These are phyloP conservation scores for Uropetala carovei DNA, from an alignment of 2,888 invertebrate genomes.

Conservation along the genomic window DNA sequence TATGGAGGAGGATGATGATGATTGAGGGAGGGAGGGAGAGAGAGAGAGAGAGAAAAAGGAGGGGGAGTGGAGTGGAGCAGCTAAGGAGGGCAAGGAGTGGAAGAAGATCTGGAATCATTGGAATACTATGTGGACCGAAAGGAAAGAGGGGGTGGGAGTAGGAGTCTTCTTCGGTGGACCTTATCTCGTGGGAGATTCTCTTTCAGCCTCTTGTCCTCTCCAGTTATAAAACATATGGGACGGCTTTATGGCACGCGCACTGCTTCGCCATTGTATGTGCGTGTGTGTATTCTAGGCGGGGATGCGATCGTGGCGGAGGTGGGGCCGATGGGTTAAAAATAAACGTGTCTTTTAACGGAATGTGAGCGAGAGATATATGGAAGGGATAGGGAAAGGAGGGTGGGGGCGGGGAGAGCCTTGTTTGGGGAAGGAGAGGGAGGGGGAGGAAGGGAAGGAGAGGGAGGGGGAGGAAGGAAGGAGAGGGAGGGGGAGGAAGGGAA, in stretches of 20 bases:
- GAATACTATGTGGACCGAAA: too few species aligned
- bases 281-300: constrained; percentile 1
- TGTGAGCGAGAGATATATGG: constrained; percentile 45
- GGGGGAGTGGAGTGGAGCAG: too few species aligned
- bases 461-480: not conserved
- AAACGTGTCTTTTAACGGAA: constrained; percentile 16
- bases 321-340: not conserved
- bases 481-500: not conserved
- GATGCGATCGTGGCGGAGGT: constrained; percentile 14
- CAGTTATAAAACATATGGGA: constrained; percentile 52
- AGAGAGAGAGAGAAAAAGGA: not conserved
- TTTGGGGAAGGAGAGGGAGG: not conserved
- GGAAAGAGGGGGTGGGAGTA: not conserved
- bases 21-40: not conserved
- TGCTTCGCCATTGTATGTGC: not conserved
- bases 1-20: not conserved
- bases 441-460: not conserved
- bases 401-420: not conserved
- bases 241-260: constrained; percentile 60
- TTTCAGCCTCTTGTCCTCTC: constrained; percentile 19
- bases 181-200: constrained; percentile 55
- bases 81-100: not conserved
- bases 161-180: not conserved
- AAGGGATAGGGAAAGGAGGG: not conserved
- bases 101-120: not conserved